These are phyloP conservation scores for Clarias laeviceps DNA, from an alignment of 2,797 vertebrate species.

Conservation along the genomic window DNA sequence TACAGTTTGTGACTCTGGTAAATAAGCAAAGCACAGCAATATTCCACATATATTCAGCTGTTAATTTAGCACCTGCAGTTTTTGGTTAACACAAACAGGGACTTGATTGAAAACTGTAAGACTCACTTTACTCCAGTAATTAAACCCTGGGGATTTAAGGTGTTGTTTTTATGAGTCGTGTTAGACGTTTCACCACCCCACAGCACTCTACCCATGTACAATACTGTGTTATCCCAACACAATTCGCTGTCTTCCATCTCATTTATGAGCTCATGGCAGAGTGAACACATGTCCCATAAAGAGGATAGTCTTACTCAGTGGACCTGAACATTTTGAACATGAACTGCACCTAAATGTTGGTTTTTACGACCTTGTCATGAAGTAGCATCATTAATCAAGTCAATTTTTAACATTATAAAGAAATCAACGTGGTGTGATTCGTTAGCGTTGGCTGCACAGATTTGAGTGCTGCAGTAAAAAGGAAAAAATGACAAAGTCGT, in stretches of 20 bases:
- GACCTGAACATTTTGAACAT: conserved; percentile 10
- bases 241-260: conserved; percentile 1
- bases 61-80: conserved; percentile 51
- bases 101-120: conserved; percentile 39
- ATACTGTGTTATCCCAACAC: conserved; percentile 4
- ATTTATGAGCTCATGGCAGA: conserved; percentile 17
- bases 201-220: not conserved
- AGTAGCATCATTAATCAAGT: conserved; percentile 27
- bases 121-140: conserved; percentile 10
- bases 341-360: conserved; percentile 1
- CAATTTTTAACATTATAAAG: conserved; percentile 23
- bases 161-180: conserved; percentile 21
- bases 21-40: not conserved
- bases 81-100: conserved; percentile 42
- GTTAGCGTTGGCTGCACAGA: not conserved
- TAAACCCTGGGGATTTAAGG: conserved; percentile 22
- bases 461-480: conserved; percentile 6
- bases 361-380: conserved; percentile 4
- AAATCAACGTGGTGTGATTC: conserved; percentile 29
- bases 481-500: not conserved
- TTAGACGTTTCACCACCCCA: not conserved
- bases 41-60: not conserved
- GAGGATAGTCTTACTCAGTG: conserved; percentile 21
- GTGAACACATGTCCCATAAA: conserved; percentile 25
- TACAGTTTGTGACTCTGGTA: not conserved